phyloP scores from a whole-genome alignment of 2,888 invertebrate genomes.

The Chloroclysta siterata region DNA sequence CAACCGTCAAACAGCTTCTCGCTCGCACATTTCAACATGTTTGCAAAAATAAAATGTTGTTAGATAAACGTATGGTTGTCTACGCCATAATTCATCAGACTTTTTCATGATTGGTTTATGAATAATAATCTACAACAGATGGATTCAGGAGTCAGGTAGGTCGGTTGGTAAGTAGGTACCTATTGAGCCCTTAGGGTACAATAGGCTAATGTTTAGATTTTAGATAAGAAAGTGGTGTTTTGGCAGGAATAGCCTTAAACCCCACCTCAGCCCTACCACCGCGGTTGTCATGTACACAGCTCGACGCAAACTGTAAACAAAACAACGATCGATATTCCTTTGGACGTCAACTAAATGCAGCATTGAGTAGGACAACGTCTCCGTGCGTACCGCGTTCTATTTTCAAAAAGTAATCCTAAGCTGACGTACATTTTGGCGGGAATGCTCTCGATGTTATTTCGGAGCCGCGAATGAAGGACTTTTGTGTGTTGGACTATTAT shows the following conservation, averaged over 20 bases:
- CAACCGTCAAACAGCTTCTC: too few relatives aligned
- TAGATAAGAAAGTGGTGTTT: neutral
- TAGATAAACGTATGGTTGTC: too few relatives aligned
- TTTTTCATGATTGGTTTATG: too few relatives aligned
- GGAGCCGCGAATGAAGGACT: slow-evolving; percentile 73
- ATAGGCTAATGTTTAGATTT: neutral
- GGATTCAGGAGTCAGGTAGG: too few relatives aligned
- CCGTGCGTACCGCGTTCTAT: slow-evolving; percentile 2
- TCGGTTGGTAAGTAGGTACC: too few relatives aligned
- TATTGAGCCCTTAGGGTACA: too few relatives aligned
- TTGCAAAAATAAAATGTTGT: too few relatives aligned
- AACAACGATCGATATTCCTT: slow-evolving; percentile 75
- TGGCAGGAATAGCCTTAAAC: slow-evolving; percentile 37
- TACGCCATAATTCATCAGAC: too few relatives aligned
- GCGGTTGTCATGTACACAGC: slow-evolving; percentile 84
- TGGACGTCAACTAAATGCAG: slow-evolving; percentile 65
- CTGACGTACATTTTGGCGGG: slow-evolving; percentile 63
- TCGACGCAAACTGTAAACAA: slow-evolving; percentile 80
- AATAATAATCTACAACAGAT: too few relatives aligned
- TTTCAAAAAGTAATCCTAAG: slow-evolving; percentile 9
- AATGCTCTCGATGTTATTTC: slow-evolving; percentile 59
- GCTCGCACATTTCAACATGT: too few relatives aligned
- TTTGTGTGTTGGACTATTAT: slow-evolving; percentile 56
- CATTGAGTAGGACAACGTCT: slow-evolving; percentile 57
- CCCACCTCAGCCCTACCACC: slow-evolving; percentile 62